These are phyloP conservation scores for Bufo bufo DNA, from an alignment of 2,113 vertebrate species.

Conservation along the genomic window DNA sequence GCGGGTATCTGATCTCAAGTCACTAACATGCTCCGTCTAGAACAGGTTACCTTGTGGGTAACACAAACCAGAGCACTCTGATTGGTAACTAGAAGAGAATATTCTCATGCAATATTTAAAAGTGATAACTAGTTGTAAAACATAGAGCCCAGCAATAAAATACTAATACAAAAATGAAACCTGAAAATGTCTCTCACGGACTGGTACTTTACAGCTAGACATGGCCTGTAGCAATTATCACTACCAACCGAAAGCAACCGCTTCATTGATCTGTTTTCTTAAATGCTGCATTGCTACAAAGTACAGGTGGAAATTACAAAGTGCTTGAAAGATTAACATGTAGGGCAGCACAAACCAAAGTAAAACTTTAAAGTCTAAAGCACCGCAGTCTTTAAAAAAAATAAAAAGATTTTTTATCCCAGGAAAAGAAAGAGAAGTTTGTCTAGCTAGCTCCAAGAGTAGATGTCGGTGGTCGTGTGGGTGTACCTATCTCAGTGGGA, in stretches of 20 bases:
- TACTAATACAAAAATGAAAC: neutral
- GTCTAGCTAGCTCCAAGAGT: too few relatives aligned
- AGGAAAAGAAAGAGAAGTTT: neutral
- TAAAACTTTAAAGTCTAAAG: neutral
- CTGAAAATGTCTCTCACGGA: neutral
- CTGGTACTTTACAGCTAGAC: neutral
- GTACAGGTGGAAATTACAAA: neutral
- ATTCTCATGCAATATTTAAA: neutral
- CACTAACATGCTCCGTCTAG: neutral
- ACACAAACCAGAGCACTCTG: neutral
- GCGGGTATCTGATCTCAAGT: neutral
- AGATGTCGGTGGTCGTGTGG: neutral
- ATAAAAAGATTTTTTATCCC: neutral
- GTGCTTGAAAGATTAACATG: neutral
- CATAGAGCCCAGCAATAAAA: neutral
- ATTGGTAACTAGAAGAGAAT: neutral
- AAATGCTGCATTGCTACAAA: constrained; percentile 47
- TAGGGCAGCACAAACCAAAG: neutral
- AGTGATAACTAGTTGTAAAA: constrained; percentile 3
- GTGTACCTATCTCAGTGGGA: too few relatives aligned
- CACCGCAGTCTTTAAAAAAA: neutral
- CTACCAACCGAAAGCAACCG: neutral
- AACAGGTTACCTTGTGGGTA: neutral
- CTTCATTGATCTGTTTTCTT: constrained; percentile 39
- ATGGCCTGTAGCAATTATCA: neutral